A percentile compares a stretch with the other conserved stretches of the same genome.
These are phyloP conservation scores for Prietella phreatophila DNA, from an alignment of 2,113 vertebrate species.

Conservation along the genomic window DNA sequence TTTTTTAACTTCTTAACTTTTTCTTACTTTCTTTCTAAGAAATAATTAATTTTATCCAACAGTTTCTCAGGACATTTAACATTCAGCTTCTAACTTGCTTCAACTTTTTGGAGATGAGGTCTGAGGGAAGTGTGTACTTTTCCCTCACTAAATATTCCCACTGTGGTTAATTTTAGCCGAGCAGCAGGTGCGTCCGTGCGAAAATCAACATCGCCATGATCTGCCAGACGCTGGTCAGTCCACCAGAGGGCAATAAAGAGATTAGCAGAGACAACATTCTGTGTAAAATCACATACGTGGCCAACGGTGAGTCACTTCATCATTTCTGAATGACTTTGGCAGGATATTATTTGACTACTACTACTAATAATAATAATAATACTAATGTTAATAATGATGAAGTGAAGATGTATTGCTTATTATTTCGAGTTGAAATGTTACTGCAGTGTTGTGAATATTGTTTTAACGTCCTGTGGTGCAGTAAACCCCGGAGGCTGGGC, in stretches of 20 bases:
- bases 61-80: neutral
- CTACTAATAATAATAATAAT: too few relatives aligned
- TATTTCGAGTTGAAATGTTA: neutral
- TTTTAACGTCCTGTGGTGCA: constrained; percentile 51
- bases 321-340: neutral
- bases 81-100: neutral
- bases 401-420: neutral
- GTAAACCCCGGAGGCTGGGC: constrained; percentile 99
- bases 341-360: neutral
- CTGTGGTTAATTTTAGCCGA: constrained; percentile 71
- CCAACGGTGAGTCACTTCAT: constrained; percentile 82
- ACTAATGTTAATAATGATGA: neutral
- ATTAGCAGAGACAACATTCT: constrained; percentile 96
- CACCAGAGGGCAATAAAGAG: constrained; percentile 92
- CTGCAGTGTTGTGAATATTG: neutral
- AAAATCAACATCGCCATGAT: constrained; percentile 99
- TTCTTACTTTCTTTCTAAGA: too few relatives aligned
- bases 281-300: constrained; percentile 98
- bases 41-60: neutral
- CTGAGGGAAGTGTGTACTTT: neutral
- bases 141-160: neutral
- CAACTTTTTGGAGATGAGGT: neutral
- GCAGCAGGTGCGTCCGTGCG: constrained; percentile 94
- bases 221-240: constrained; percentile 96
- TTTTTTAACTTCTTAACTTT: neutral